phyloP scores from a whole-genome alignment of 2,888 invertebrate species.

The Cristatella mucedo region DNA sequence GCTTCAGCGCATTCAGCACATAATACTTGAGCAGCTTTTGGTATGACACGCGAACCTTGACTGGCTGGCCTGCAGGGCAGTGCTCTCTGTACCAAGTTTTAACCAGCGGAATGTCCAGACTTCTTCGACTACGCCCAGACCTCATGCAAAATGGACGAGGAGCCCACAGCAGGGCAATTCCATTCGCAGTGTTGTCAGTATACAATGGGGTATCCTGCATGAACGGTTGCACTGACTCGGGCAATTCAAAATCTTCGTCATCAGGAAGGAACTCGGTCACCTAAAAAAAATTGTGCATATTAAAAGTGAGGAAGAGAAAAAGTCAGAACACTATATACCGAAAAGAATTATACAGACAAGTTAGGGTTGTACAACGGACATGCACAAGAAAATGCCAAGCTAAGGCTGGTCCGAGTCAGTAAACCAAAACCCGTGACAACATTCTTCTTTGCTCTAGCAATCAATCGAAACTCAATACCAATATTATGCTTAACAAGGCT shows the following conservation, averaged over 20 bases:
- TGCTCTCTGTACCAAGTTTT: slow-evolving; percentile 65
- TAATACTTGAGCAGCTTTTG: slow-evolving; percentile 96
- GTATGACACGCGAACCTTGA: slow-evolving; percentile 96
- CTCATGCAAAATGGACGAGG: slow-evolving; percentile 92
- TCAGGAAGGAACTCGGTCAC: slow-evolving; percentile 70
- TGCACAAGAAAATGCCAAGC: too few species aligned
- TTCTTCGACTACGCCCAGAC: slow-evolving; percentile 71
- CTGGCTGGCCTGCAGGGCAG: slow-evolving; percentile 51
- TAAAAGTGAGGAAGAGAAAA: too few species aligned
- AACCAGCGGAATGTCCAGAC: slow-evolving; percentile 89
- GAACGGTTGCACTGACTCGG: slow-evolving; percentile 77
- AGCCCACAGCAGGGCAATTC: slow-evolving; percentile 88
- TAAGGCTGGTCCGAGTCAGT: too few species aligned
- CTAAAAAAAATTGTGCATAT: too few species aligned
- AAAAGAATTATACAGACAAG: too few species aligned
- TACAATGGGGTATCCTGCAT: slow-evolving; percentile 86
- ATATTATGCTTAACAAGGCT: neutral
- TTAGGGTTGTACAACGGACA: too few species aligned
- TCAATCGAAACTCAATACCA: too few species aligned
- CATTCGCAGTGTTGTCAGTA: slow-evolving; percentile 96
- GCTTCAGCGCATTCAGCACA: slow-evolving; percentile 90
- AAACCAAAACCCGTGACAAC: too few species aligned
- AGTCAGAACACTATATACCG: too few species aligned
- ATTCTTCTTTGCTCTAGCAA: too few species aligned
- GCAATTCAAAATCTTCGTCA: slow-evolving; percentile 70